Base-by-base conservation (phyloP, 2,797 vertebrate genomes). In the Arctocebus calabarensis region DNA sequence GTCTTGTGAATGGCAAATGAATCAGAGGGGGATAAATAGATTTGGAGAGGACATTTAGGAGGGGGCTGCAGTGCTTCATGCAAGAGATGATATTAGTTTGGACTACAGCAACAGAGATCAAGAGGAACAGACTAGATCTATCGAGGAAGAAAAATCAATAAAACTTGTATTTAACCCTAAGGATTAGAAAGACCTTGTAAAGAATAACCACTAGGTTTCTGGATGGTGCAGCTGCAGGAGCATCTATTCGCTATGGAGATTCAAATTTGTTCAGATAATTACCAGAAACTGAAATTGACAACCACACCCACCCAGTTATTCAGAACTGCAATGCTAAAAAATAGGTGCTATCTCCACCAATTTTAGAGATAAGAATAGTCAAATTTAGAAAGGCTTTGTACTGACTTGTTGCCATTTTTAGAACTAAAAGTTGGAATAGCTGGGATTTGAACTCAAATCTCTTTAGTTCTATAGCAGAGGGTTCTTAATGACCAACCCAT, bases 331-430 rank as follows among this genome's bases (percentile, higher is more conserved):
- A 3, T n/a, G 29, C 9, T 83, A 14, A 10, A 68, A 48, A 84
- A 78, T 27, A 45, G 14, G 22, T 86, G 34, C 32, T 32, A 55
- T 8, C 75, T n/a, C 10, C 32, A 9, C 52, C 9, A 43, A 32
- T 22, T 84, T 90, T 62, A 85, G 40, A 88, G 66, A 86, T 0
- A 52, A 93, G 64, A 87, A 92, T 90, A 94, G 27, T 19, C 61
- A 87, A 14, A 77, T 17, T 62, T 19, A 59, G 59, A 86, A 82
- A 94, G 25, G 5, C 10, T 92, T 84, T 62, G 45, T 74, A 78
- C 59, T 74, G 78, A 92, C 14, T 40, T 52, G 10, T 17, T 10
- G 10, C 43, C 85, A 78, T 52, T 84, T 48, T 92, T 45, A 64
- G 27, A 87, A 32, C 25, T 75, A 79, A 88, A 85, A 40, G 16